These are phyloP conservation scores for Cyprinodon variegatus DNA, from an alignment of 2,113 vertebrate species.

Conservation along the genomic window DNA sequence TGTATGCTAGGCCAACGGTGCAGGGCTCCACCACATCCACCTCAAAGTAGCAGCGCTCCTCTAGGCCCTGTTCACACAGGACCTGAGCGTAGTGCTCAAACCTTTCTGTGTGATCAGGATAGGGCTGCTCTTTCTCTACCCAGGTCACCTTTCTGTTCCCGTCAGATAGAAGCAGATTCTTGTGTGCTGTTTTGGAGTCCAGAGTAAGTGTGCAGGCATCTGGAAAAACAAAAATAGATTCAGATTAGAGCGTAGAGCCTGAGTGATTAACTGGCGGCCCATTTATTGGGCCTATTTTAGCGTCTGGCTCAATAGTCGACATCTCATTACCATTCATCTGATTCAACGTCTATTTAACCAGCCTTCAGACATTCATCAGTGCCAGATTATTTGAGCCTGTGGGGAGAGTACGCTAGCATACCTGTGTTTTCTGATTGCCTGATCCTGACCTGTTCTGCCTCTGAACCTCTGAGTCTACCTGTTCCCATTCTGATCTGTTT, in stretches of 20 bases:
- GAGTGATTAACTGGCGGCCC: too few species aligned
- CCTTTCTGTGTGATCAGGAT: background rate
- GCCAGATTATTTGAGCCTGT: too few species aligned
- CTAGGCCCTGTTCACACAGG: constrained; percentile 45
- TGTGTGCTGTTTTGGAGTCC: constrained; percentile 30
- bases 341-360: too few species aligned
- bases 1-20: constrained; percentile 54
- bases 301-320: too few species aligned
- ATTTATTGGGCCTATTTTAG: too few species aligned
- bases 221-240: constrained; percentile 28
- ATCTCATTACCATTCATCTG: too few species aligned
- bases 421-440: too few species aligned
- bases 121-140: constrained; percentile 1
- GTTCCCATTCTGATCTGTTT: too few species aligned
- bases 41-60: constrained; percentile 59
- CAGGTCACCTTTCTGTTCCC: constrained; percentile 51
- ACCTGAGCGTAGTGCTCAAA: constrained; percentile 39
- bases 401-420: too few species aligned
- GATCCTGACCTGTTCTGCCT: too few species aligned
- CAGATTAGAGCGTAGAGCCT: background rate
- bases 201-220: constrained; percentile 44
- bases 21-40: constrained; percentile 31
- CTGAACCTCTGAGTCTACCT: too few species aligned
- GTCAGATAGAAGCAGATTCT: constrained; percentile 49
- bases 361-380: too few species aligned